Percentiles rank a stretch among this genome's conserved stretches.
Conservation (phyloP, 2,888 invertebrate genomes). For the Epistrophella euchroma region DNA sequence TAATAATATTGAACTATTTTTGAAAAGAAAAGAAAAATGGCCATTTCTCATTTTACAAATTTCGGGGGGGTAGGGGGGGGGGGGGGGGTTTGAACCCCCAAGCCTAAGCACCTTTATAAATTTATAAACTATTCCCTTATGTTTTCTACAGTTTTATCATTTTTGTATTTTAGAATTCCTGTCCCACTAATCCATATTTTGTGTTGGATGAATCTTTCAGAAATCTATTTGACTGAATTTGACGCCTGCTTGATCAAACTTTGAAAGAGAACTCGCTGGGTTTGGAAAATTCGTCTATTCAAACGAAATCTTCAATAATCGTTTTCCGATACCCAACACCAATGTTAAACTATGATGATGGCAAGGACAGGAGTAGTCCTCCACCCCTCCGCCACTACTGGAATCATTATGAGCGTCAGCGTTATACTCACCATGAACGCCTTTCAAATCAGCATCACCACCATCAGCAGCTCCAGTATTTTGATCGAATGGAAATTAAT, state of each 20-base stretch:
- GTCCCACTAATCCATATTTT: conserved; percentile 26
- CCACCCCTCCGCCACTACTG: conserved; percentile 8
- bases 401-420: conserved; percentile 63
- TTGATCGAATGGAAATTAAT: conserved; percentile 62
- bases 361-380: conserved; percentile 17
- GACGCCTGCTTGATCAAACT: background rate
- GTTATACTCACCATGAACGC: conserved; percentile 37
- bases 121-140: no score
- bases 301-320: conserved; percentile 71
- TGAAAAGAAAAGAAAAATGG: no score
- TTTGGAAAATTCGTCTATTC: background rate
- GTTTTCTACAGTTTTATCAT: background rate
- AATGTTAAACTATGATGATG: conserved; percentile 37
- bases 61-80: no score
- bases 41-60: no score
- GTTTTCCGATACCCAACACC: conserved; percentile 59
- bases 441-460: conserved; percentile 51
- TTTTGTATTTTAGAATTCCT: background rate
- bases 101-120: no score
- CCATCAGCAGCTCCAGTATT: conserved; percentile 38
- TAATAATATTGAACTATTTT: no score
- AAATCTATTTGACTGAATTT: background rate
- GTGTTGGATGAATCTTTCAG: conserved; percentile 54
- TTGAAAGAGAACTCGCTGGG: conserved; percentile 7
- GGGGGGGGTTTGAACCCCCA: no score